Evolutionary conservation across 2,113 vertebrate species (phyloP).

Genomic region (Catharus bicknelli): DNA sequence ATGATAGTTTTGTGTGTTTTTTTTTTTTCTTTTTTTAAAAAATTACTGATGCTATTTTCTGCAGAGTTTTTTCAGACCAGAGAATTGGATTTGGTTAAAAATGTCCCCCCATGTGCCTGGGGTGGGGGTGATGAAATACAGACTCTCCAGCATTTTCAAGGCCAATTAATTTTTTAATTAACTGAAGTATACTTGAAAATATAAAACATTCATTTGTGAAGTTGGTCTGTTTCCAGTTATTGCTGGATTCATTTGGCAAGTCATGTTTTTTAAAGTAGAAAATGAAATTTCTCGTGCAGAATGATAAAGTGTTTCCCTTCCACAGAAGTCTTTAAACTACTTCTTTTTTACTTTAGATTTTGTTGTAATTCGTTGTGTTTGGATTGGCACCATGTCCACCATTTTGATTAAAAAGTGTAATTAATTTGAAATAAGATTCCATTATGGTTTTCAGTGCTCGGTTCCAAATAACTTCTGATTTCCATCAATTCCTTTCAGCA

Average conservation of each 20-base stretch:
- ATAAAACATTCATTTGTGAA: slow-evolving; percentile 56
- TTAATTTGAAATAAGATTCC: slow-evolving; percentile 40
- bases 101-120: background rate
- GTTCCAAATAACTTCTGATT: slow-evolving; percentile 18
- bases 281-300: slow-evolving; percentile 16
- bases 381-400: background rate
- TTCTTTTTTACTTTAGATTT: slow-evolving; percentile 27
- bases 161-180: slow-evolving; percentile 73
- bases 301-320: slow-evolving; percentile 7
- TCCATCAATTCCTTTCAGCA: background rate
- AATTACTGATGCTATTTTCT: background rate
- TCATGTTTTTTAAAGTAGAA: background rate
- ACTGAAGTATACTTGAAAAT: slow-evolving; percentile 58
- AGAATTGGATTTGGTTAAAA: background rate
- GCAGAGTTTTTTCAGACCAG: background rate
- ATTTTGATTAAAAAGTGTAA: background rate
- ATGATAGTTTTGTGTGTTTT: too few species aligned
- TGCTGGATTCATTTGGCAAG: slow-evolving; percentile 41
- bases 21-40: too few species aligned
- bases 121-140: background rate
- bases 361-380: background rate
- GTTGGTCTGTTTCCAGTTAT: slow-evolving; percentile 36
- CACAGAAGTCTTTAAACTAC: background rate
- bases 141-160: slow-evolving; percentile 53
- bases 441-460: background rate